Evolutionary conservation across 30 jellyfish, hydroid and myxozoan genomes (phyloP).

Genomic region (Calvadosia cruxmelitensis): DNA sequence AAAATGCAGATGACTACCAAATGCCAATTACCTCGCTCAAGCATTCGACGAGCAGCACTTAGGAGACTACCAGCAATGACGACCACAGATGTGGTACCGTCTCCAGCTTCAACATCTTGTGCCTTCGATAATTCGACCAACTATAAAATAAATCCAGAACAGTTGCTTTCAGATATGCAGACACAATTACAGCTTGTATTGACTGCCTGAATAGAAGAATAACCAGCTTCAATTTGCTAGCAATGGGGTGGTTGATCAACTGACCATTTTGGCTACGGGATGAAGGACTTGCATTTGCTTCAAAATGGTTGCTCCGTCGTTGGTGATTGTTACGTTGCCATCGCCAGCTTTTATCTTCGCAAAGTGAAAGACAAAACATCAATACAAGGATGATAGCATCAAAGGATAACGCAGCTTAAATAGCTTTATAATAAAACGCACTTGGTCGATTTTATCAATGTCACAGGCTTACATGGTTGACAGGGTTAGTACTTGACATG

Average conservation of each 20-base stretch:
- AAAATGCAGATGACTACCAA: too few relatives aligned
- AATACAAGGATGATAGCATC: too few relatives aligned
- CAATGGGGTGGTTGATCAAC: too few relatives aligned
- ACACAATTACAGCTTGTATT: too few relatives aligned
- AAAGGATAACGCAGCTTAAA: too few relatives aligned
- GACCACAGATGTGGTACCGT: slow-evolving; percentile 97
- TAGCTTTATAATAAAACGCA: too few relatives aligned
- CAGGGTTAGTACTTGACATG: too few relatives aligned
- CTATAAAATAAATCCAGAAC: slow-evolving; percentile 24
- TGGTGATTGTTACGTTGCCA: slow-evolving; percentile 92
- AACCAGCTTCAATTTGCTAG: too few relatives aligned
- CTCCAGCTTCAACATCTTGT: slow-evolving; percentile 98
- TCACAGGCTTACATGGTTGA: too few relatives aligned
- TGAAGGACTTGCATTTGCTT: slow-evolving; percentile 89
- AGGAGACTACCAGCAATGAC: slow-evolving; percentile 92
- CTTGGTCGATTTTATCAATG: too few relatives aligned
- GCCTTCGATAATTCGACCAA: slow-evolving; percentile 89
- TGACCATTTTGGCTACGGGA: slow-evolving; percentile 98
- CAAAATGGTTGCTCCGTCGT: slow-evolving; percentile 97
- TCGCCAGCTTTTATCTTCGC: slow-evolving; percentile 68
- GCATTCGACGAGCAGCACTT: slow-evolving; percentile 60
- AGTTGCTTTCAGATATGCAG: too few relatives aligned
- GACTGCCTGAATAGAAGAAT: too few relatives aligned
- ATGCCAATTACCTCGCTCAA: slow-evolving; percentile 52
- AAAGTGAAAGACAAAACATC: slow-evolving; percentile 1